Evolutionary conservation across 2,888 invertebrate genomes (phyloP), one percentile per base, ranked within the genome.

Genomic region (Folsomia manolachei): DNA sequence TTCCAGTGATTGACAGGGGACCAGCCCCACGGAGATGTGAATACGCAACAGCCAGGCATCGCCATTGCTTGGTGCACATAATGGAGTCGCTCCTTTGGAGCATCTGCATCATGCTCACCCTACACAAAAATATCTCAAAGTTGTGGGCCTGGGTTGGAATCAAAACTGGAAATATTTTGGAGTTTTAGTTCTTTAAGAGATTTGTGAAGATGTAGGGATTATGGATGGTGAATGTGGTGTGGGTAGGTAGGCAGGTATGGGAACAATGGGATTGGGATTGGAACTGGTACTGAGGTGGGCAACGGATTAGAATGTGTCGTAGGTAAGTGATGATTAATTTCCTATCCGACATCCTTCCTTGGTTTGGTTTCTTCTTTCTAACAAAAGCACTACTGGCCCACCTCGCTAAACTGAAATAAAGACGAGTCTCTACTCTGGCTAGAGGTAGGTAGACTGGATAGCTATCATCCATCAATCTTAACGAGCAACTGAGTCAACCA

Each of bases 251-350:
- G 39, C 4, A 39, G 14, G 4, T 39, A 9, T 39, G 39, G 39
- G 39, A 39, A 4, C 14, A 39, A 39, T 4, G 60, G 60, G 60
- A 60, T 60, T 7, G 23, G 4, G 60, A 60, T n/a, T 4, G 60
- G n/a, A 60, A 19, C 60, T 60, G 60, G 9, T 4, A 39, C 39
- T 39, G 39, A 39, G 39, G 39, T 39, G 56, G 56, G 7, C 19
- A 56, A 56, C 21, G 56, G 56, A 56, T 14, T 56, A n/a, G 56
- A 56, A 19, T 56, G 18, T 56, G 19, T 51, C 7, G 56, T 56
- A 56, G 19, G 56, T 56, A 56, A 56, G 56, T 56, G 11, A 56
- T 56, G 56, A 56, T 56, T 56, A 56, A 56, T 56, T 56, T 51
- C 51, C 51, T 51, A 51, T 51, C 51, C 51, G 51, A 11, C 18